phyloP scores from a whole-genome alignment of 2,113 vertebrate species.

The Podocnemis expansa region DNA sequence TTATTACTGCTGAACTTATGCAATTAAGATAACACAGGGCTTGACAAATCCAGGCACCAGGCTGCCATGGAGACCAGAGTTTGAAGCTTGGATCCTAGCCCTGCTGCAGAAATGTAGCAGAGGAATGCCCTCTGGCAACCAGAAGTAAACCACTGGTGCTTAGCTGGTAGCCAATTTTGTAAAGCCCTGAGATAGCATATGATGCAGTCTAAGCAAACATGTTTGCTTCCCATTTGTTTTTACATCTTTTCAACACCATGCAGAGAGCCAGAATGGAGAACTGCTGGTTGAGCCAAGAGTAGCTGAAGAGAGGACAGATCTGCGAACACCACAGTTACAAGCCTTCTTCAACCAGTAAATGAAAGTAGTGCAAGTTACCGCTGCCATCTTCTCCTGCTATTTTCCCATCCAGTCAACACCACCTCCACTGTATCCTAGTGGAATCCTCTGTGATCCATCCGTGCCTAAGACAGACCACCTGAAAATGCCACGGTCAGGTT shows the following conservation, averaged over 20 bases:
- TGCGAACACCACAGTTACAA: not conserved
- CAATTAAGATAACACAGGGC: not conserved
- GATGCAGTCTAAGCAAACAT: not conserved
- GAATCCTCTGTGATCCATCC: not conserved
- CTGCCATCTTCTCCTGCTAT: not conserved
- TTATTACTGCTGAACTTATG: not conserved
- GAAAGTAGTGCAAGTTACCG: not conserved
- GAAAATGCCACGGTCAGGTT: too few relatives aligned
- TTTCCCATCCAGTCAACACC: not conserved
- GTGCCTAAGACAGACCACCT: too few relatives aligned
- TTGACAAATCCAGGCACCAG: too few relatives aligned
- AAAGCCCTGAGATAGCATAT: not conserved
- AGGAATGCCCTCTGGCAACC: too few relatives aligned
- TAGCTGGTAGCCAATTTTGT: too few relatives aligned
- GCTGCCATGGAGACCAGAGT: too few relatives aligned
- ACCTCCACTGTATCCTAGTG: not conserved
- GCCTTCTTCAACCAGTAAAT: not conserved
- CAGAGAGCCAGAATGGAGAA: conserved; percentile 4
- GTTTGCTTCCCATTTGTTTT: not conserved
- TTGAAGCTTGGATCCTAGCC: too few relatives aligned
- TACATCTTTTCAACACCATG: not conserved
- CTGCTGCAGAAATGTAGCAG: too few relatives aligned
- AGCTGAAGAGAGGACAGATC: not conserved
- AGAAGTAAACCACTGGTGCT: too few relatives aligned
- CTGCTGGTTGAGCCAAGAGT: conserved; percentile 2